A percentile compares a stretch with the other conserved stretches of the same genome.
phyloP scores from a whole-genome alignment of 2,797 vertebrate species.

The Hydrolagus colliei region DNA sequence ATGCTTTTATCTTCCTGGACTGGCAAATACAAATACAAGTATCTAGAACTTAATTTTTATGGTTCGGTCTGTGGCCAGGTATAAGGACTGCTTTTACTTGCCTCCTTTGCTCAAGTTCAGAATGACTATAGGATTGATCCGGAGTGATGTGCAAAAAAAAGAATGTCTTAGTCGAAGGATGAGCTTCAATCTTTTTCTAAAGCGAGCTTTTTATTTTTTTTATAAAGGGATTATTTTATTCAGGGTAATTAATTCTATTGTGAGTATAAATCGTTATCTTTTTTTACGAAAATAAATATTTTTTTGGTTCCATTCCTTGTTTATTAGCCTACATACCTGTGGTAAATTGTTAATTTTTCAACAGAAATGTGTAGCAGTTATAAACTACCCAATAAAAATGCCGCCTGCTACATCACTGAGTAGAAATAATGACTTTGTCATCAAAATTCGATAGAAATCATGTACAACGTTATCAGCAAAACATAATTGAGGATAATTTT shows the following conservation, averaged over 20 bases:
- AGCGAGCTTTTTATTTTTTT: slow-evolving; percentile 71
- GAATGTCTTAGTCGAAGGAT: slow-evolving; percentile 52
- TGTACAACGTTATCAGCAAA: neutral
- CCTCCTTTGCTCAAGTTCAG: slow-evolving; percentile 64
- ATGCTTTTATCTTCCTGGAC: neutral
- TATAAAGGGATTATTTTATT: slow-evolving; percentile 77
- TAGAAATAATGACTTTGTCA: slow-evolving; percentile 9
- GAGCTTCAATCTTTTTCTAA: slow-evolving; percentile 64
- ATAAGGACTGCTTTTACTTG: slow-evolving; percentile 57
- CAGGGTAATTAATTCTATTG: slow-evolving; percentile 67
- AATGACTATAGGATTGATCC: slow-evolving; percentile 61
- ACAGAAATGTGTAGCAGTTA: slow-evolving; percentile 73
- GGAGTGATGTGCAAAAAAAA: slow-evolving; percentile 63
- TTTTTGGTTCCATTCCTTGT: slow-evolving; percentile 66
- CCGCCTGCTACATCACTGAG: slow-evolving; percentile 23
- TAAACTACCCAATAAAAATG: slow-evolving; percentile 49
- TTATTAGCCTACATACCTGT: slow-evolving; percentile 65
- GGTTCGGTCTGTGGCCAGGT: slow-evolving; percentile 34
- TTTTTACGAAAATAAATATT: slow-evolving; percentile 74
- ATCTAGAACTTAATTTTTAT: slow-evolving; percentile 15
- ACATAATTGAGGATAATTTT: neutral
- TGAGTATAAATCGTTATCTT: slow-evolving; percentile 71
- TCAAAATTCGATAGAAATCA: neutral
- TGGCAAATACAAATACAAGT: neutral
- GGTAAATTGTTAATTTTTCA: slow-evolving; percentile 53